phyloP scores from a whole-genome alignment of 2,888 invertebrate species.

The Malacosoma neustria region DNA sequence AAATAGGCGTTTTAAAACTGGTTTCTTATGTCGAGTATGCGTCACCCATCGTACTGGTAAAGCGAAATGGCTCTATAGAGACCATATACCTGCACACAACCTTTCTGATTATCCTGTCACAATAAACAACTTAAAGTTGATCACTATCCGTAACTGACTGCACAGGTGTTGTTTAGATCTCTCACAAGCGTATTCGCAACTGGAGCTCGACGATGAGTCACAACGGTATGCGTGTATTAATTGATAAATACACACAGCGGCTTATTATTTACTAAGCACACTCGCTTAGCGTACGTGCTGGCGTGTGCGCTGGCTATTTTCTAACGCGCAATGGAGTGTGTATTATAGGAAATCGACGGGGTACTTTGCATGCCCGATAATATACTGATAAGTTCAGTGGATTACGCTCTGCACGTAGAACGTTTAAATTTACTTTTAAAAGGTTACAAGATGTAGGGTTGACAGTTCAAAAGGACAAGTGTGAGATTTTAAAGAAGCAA shows the following conservation, averaged over 20 bases:
- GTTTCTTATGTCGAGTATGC: no score
- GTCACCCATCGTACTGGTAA: no score
- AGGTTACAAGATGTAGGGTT: constrained; percentile 5
- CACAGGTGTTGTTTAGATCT: no score
- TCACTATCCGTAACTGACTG: no score
- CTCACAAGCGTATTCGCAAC: no score
- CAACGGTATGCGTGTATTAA: constrained; percentile 5
- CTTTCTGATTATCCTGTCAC: no score
- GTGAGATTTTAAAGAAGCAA: constrained; percentile 9
- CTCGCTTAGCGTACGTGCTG: constrained; percentile 4
- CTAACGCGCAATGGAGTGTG: constrained; percentile 6
- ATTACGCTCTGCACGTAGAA: background rate
- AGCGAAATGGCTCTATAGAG: no score
- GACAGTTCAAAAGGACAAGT: constrained; percentile 9
- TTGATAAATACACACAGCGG: constrained; percentile 10
- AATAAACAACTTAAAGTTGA: no score
- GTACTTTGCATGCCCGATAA: constrained; percentile 7
- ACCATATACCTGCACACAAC: no score
- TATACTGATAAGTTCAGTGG: constrained; percentile 3
- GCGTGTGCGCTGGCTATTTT: constrained; percentile 5
- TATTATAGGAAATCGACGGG: constrained; percentile 7
- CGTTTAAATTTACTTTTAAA: constrained; percentile 4
- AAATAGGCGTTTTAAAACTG: no score
- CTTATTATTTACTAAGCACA: constrained; percentile 6
- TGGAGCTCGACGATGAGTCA: no score